Percentiles rank a stretch among this genome's conserved stretches.
Conservation (phyloP, 2,888 invertebrate species). For the Himalopsyche japonica region DNA sequence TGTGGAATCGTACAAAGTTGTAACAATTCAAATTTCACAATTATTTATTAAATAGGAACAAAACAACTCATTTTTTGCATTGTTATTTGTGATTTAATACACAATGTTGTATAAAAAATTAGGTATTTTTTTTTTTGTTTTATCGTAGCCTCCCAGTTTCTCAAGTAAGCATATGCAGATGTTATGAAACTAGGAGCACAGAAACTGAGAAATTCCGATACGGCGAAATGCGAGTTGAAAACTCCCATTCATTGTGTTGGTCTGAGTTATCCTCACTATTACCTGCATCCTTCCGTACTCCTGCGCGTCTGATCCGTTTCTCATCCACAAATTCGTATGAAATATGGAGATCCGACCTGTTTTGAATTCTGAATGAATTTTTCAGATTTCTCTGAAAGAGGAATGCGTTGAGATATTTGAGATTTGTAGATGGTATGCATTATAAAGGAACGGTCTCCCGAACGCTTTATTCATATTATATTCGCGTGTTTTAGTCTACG, state of each 20-base stretch:
- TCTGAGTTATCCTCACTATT: slow-evolving; percentile 16
- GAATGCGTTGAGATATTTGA: slow-evolving; percentile 37
- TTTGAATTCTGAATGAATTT: slow-evolving; percentile 40
- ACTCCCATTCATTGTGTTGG: slow-evolving; percentile 16
- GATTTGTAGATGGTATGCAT: slow-evolving; percentile 37
- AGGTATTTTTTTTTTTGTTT: background rate
- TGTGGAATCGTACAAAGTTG: too few species aligned
- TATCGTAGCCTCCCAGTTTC: background rate
- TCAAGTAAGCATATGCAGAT: background rate
- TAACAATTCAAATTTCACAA: too few species aligned
- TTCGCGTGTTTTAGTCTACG: background rate
- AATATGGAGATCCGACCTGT: slow-evolving; percentile 39
- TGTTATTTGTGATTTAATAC: too few species aligned
- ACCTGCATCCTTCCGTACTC: slow-evolving; percentile 13
- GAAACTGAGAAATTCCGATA: background rate
- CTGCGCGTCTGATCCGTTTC: background rate
- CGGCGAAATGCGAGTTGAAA: slow-evolving; percentile 12
- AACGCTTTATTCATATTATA: background rate
- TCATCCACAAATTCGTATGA: slow-evolving; percentile 26
- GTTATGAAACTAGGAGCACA: background rate
- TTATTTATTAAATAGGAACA: too few species aligned
- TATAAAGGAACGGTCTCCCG: slow-evolving; percentile 17
- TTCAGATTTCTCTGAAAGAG: slow-evolving; percentile 38
- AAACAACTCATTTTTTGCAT: too few species aligned
- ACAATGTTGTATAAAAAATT: too few species aligned